Evolutionary conservation across 2,888 invertebrate species (phyloP).

Genomic region (Rhamnusium bicolor): DNA sequence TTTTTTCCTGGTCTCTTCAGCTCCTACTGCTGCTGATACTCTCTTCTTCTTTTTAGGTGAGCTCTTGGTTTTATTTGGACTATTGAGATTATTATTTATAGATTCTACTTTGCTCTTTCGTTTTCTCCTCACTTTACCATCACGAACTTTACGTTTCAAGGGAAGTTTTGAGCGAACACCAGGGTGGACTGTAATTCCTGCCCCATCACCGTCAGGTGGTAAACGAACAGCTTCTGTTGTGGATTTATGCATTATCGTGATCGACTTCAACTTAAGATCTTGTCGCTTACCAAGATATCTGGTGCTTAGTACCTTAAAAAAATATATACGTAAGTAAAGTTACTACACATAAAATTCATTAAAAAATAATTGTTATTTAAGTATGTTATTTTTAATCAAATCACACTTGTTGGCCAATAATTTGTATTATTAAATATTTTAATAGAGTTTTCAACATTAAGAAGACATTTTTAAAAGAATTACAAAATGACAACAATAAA

Average conservation of each 20-base stretch:
- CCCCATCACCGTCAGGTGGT: slow-evolving; percentile 81
- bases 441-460: no score
- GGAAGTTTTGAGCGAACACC: slow-evolving; percentile 90
- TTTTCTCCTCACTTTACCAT: slow-evolving; percentile 76
- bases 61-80: slow-evolving; percentile 64
- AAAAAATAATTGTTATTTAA: no score
- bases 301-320: slow-evolving; percentile 82
- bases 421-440: no score
- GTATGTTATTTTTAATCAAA: no score
- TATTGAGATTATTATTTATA: slow-evolving; percentile 65
- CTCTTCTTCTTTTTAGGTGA: slow-evolving; percentile 70
- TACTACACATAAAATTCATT: no score
- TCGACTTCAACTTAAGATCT: slow-evolving; percentile 87
- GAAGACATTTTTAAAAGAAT: no score
- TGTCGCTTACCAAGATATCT: slow-evolving; percentile 86
- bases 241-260: slow-evolving; percentile 92
- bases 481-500: no score
- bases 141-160: slow-evolving; percentile 85
- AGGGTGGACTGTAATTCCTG: slow-evolving; percentile 85
- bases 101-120: slow-evolving; percentile 51
- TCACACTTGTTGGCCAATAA: no score
- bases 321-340: slow-evolving; percentile 5
- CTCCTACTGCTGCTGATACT: slow-evolving; percentile 70
- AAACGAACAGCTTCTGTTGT: slow-evolving; percentile 90
- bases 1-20: slow-evolving; percentile 75